Evolutionary conservation across 2,113 vertebrate species (phyloP).

Genomic region (Notothenia rossii): DNA sequence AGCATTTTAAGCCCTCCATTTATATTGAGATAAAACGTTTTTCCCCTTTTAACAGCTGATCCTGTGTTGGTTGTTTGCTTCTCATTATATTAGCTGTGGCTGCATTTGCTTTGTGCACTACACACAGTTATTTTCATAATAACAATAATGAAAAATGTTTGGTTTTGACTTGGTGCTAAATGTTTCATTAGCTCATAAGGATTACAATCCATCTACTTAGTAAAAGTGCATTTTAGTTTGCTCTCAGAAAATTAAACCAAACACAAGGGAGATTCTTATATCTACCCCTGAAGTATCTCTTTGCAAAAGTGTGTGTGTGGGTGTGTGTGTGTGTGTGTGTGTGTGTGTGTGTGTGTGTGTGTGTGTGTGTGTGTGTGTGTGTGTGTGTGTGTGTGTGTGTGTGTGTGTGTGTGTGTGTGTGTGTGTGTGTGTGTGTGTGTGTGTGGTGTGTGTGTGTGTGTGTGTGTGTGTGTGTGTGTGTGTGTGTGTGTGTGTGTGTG

Average conservation of each 20-base stretch:
- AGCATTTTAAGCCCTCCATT: conserved; percentile 8
- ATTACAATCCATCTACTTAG: background rate
- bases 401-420: no score
- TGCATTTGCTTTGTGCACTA: background rate
- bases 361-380: conserved; percentile 7
- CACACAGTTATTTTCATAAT: background rate
- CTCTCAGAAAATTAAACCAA: conserved; percentile 14
- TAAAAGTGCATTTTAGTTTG: conserved; percentile 37
- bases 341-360: background rate
- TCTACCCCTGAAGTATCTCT: conserved; percentile 15
- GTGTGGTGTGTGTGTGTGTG: no score
- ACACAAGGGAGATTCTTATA: conserved; percentile 21
- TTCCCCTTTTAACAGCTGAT: background rate
- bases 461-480: background rate
- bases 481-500: background rate
- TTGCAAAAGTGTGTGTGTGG: background rate
- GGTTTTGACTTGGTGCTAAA: background rate
- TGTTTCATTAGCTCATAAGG: conserved; percentile 10
- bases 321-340: no score
- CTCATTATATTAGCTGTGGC: background rate
- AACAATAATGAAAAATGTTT: background rate
- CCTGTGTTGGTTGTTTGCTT: background rate
- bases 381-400: background rate
- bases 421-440: background rate
- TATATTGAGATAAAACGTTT: background rate